phyloP scores from a whole-genome alignment of 92 coral and sea anemone genomes.

The Umimayanthus chanpuru region DNA sequence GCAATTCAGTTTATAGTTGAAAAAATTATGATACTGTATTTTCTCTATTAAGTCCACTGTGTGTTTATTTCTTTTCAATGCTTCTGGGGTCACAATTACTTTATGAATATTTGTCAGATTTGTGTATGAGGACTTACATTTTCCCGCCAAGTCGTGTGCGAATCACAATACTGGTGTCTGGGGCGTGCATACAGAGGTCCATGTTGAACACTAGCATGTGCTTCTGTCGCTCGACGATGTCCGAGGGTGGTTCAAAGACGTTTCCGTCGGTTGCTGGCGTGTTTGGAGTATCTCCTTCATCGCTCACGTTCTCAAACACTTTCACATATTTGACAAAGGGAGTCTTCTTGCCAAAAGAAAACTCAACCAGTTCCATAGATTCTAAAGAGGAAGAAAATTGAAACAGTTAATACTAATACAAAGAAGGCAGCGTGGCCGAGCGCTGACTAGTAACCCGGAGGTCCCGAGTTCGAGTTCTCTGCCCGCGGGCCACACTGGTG shows the following conservation, averaged over 20 bases:
- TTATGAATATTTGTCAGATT: too few species aligned
- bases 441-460: too few species aligned
- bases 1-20: background rate
- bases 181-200: conserved; percentile 90
- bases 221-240: conserved; percentile 82
- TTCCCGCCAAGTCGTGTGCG: conserved; percentile 89
- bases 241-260: conserved; percentile 70
- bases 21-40: too few species aligned
- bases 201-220: conserved; percentile 83
- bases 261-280: conserved; percentile 74
- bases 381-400: conserved; percentile 47
- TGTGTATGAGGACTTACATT: conserved; percentile 52
- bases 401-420: background rate
- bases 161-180: conserved; percentile 85
- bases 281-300: conserved; percentile 81
- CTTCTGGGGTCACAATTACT: background rate
- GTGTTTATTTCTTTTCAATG: too few species aligned
- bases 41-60: too few species aligned
- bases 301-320: conserved; percentile 81
- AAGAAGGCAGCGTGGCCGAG: too few species aligned
- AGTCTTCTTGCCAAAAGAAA: conserved; percentile 85
- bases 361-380: conserved; percentile 87
- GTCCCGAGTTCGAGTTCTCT: too few species aligned
- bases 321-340: conserved; percentile 87
- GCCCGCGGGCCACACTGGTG: too few species aligned